Percentiles rank a stretch among this genome's conserved stretches.
These are phyloP conservation scores for Pipistrellus pygmaeus DNA, from an alignment of 2,797 vertebrate genomes.

Conservation along the genomic window DNA sequence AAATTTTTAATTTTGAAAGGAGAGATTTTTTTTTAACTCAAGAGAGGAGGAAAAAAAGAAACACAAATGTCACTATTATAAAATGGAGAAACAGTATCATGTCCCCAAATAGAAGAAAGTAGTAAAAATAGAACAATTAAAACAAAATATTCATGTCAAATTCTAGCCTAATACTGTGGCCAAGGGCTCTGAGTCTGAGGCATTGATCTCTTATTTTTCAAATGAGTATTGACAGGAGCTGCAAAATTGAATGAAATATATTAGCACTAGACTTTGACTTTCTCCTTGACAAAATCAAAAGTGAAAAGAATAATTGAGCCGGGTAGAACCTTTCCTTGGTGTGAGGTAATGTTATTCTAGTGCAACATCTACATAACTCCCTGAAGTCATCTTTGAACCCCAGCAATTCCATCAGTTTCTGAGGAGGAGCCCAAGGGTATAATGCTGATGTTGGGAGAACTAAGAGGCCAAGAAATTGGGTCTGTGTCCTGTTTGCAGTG, in stretches of 20 bases:
- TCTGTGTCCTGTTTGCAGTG: too few species aligned
- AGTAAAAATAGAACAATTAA: neutral
- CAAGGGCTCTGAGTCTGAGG: neutral
- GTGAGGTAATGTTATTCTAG: neutral
- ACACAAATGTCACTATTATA: neutral
- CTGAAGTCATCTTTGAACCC: neutral
- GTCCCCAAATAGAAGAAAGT: neutral
- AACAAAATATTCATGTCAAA: neutral
- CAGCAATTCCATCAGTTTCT: neutral
- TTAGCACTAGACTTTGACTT: neutral
- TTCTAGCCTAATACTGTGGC: neutral
- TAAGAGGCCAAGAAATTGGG: neutral
- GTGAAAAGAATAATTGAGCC: neutral
- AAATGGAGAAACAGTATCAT: neutral
- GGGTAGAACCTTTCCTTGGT: neutral
- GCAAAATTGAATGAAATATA: neutral
- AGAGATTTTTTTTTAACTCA: neutral
- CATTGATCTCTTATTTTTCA: neutral
- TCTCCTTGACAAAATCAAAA: neutral
- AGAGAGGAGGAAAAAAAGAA: neutral
- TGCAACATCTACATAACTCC: neutral
- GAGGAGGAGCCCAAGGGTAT: neutral
- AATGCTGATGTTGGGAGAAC: neutral
- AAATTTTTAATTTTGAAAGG: neutral
- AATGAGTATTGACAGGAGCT: neutral